Percentiles rank a stretch among this genome's conserved stretches.
Evolutionary conservation across 2,888 invertebrate genomes (phyloP).

Genomic region (Coronaproctus castanopsis): DNA sequence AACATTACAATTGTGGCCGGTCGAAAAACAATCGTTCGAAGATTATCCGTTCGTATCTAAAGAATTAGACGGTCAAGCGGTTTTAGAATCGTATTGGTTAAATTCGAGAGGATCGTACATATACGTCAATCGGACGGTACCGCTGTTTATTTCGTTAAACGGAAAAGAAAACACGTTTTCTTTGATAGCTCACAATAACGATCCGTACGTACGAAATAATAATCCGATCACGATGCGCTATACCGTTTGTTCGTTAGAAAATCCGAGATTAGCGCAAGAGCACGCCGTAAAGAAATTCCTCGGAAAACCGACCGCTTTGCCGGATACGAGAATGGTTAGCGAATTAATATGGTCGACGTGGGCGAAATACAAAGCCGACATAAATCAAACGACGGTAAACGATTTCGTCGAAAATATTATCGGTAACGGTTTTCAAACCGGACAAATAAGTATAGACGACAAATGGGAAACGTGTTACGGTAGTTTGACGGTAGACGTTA

Average conservation of each 20-base stretch:
- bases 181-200: background rate
- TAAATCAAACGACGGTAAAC: constrained; percentile 40
- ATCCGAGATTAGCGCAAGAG: constrained; percentile 41
- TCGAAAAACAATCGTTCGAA: constrained; percentile 34
- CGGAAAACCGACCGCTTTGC: constrained; percentile 37
- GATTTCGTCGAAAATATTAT: constrained; percentile 46
- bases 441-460: constrained; percentile 72
- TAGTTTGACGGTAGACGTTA: constrained; percentile 39
- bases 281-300: constrained; percentile 40
- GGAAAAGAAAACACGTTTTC: constrained; percentile 23
- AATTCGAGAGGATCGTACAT: constrained; percentile 48
- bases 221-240: constrained; percentile 31
- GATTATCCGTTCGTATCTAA: constrained; percentile 39
- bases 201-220: constrained; percentile 25
- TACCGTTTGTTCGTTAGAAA: constrained; percentile 37
- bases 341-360: constrained; percentile 79
- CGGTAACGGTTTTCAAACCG: constrained; percentile 41
- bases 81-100: constrained; percentile 49
- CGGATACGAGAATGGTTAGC: constrained; percentile 46
- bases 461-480: constrained; percentile 76
- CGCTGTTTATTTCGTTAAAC: constrained; percentile 36
- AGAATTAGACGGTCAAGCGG: constrained; percentile 33
- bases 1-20: constrained; percentile 40
- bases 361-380: constrained; percentile 48
- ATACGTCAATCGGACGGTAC: constrained; percentile 38